Evolutionary conservation across 1,140 invertebrate species (phyloP), one percentile per base, ranked within the genome.

Genomic region (Chymomyza costata): DNA sequence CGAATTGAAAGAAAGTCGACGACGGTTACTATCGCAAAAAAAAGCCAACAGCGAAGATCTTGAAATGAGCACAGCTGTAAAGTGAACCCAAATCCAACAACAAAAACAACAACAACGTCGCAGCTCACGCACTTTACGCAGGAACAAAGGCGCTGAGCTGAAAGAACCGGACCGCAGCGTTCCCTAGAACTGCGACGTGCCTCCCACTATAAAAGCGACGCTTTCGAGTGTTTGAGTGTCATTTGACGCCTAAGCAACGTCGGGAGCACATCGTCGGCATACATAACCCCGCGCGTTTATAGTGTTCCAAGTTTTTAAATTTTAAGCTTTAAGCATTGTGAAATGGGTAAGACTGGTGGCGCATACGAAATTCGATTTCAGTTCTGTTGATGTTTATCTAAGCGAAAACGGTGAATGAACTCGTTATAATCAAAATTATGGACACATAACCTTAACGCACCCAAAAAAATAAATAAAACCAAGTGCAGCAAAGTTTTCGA

Each of bases 231-330:
- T 58, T 61, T 46, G 53, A 56, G 74, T 80, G 74, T 80, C 73
- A 80, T 80, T 80, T 80, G 74, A 65, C 60, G 73, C 55, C 64
- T 64, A 81, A 81, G 68, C 50, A 34, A 59, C 74, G 64, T 68
- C 67, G 51, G 35, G 44, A 30, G 48, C 49, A 55, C 47, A 21
- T 50, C 37, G 13, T 48, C 38, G 15, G 28, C 61, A 62, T 25
- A 19, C 14, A 32, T 13, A 32, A 51, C 19, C n/a, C n/a, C n/a
- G n/a, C n/a, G n/a, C n/a, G n/a, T n/a, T n/a, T n/a, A n/a, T n/a
- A n/a, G n/a, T n/a, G n/a, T n/a, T n/a, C n/a, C n/a, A n/a, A 25
- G 38, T 13, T 18, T 18, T 15, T 41, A 46, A n/a, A n/a, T n/a
- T n/a, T n/a, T n/a, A n/a, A n/a, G n/a, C n/a, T n/a, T n/a, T n/a